Percentiles rank a stretch among this genome's conserved stretches.
These are phyloP conservation scores for Tragelaphus buxtoni DNA, from an alignment of 2,113 vertebrate species.

Conservation along the genomic window DNA sequence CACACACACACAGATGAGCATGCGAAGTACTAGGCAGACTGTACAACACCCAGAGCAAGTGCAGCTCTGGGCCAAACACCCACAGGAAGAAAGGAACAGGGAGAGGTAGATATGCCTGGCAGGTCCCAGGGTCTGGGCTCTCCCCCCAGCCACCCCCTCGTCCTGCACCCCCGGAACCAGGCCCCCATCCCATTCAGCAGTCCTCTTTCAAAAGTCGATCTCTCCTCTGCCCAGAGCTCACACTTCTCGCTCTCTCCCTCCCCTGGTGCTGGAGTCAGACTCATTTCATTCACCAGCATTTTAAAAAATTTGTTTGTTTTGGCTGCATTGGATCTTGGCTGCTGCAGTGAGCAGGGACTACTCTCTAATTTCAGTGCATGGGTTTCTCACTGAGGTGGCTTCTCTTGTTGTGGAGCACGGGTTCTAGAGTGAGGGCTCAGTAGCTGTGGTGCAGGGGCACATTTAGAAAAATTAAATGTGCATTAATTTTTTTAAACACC, in stretches of 20 bases:
- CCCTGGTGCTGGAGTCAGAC: background rate
- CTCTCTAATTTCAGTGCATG: background rate
- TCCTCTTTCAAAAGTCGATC: background rate
- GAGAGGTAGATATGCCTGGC: background rate
- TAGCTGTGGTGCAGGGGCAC: background rate
- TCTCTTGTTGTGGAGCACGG: accelerated
- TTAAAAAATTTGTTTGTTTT: background rate
- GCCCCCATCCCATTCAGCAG: background rate
- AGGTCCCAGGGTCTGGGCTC: background rate
- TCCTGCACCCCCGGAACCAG: background rate
- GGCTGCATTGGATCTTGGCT: background rate
- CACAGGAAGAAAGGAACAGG: background rate
- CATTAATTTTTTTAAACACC: background rate
- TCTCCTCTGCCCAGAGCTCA: background rate
- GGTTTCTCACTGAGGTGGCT: background rate
- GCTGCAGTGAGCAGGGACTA: background rate
- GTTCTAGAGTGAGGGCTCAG: background rate
- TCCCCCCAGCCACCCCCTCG: background rate
- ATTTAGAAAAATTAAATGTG: background rate
- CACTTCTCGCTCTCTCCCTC: background rate
- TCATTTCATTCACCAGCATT: background rate
- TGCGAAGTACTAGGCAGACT: background rate
- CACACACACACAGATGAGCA: no score
- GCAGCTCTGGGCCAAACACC: background rate
- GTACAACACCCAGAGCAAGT: background rate